Evolutionary conservation across 2,797 vertebrate genomes (phyloP).

Genomic region (Ctenochaetus hawaiiensis): DNA sequence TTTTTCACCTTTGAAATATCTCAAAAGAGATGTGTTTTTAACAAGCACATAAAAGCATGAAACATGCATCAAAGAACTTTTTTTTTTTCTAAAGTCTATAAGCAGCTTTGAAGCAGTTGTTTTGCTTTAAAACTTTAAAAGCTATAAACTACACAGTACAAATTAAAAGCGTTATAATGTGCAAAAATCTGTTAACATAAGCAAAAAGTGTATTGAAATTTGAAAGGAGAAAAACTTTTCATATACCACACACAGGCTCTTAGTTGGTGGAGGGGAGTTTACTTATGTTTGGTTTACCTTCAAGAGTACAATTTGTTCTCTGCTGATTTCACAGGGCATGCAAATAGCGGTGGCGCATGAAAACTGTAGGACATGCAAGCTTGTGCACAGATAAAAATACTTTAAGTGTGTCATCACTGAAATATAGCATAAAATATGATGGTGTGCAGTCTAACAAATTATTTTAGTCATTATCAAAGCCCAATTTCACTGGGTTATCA

Average conservation of each 20-base stretch:
- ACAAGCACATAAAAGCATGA: conserved; percentile 31
- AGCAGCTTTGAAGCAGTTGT: conserved; percentile 27
- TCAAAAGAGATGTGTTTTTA: conserved; percentile 38
- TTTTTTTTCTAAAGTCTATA: conserved; percentile 36
- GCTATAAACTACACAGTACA: conserved; percentile 16
- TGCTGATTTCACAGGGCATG: conserved; percentile 36
- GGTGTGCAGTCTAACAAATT: conserved; percentile 1
- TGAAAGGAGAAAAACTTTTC: conserved; percentile 18
- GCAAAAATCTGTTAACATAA: conserved; percentile 21
- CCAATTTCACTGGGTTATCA: conserved; percentile 25
- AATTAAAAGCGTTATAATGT: conserved; percentile 11
- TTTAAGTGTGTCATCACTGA: not conserved
- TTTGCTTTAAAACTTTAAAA: conserved; percentile 8
- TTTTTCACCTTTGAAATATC: conserved; percentile 16
- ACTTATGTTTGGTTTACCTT: conserved; percentile 52
- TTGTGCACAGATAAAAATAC: conserved; percentile 9
- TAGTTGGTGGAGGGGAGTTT: conserved; percentile 15
- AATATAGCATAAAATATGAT: not conserved
- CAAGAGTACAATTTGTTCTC: conserved; percentile 58
- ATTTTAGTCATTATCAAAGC: conserved; percentile 16
- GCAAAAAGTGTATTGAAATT: not conserved
- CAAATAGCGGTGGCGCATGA: conserved; percentile 37
- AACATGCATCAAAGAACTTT: conserved; percentile 36
- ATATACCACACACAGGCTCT: conserved; percentile 45
- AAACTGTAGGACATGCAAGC: not conserved